Conservation (phyloP, 2,113 vertebrate species). For the Python bivittatus region DNA sequence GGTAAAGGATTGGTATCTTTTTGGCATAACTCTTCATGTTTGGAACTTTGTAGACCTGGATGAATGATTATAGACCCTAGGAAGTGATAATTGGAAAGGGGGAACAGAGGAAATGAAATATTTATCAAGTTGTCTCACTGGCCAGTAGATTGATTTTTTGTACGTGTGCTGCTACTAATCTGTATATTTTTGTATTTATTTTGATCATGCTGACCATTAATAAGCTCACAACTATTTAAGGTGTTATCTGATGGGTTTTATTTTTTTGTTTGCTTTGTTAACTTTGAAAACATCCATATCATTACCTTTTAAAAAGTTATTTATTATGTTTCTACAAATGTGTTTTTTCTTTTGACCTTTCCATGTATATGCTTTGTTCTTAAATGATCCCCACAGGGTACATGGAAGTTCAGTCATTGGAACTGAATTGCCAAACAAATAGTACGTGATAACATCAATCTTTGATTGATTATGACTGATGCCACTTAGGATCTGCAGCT, state of each 20-base stretch:
- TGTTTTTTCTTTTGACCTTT: constrained; percentile 12
- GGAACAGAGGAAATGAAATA: constrained; percentile 44
- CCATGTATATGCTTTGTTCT: not conserved
- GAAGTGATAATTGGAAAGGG: not conserved
- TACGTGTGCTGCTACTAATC: constrained; percentile 73
- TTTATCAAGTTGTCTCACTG: constrained; percentile 54
- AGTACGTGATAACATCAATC: not conserved
- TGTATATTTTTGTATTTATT: constrained; percentile 68
- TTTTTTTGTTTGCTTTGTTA: constrained; percentile 44
- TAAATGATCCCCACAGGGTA: not conserved
- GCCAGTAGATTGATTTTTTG: constrained; percentile 63
- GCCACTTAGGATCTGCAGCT: not conserved
- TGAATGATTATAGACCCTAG: not conserved
- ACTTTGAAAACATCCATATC: not conserved
- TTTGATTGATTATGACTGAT: not conserved
- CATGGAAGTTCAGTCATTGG: not conserved
- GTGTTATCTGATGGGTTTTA: constrained; percentile 47
- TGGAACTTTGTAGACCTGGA: not conserved
- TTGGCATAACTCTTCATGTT: not conserved
- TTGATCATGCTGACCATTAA: constrained; percentile 66
- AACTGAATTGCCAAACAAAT: not conserved
- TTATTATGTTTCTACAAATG: constrained; percentile 63
- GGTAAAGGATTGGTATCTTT: constrained; percentile 22
- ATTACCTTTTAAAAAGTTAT: constrained; percentile 51
- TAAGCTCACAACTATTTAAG: constrained; percentile 67